Evolutionary conservation across 2,797 vertebrate species (phyloP), one percentile per base, ranked within the genome.

Genomic region (Coregonus sp.): DNA sequence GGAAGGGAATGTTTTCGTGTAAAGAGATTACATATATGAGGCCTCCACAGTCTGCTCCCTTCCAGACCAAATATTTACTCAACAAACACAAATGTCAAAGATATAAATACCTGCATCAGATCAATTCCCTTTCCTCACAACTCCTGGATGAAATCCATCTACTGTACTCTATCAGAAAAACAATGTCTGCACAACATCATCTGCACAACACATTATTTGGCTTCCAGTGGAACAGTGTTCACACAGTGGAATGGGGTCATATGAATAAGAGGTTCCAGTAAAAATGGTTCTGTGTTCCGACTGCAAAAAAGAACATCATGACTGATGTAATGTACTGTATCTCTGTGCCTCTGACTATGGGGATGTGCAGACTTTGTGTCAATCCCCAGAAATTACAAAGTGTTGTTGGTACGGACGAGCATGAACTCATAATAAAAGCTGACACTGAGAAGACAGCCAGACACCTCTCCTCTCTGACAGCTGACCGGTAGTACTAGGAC

Each of bases 401-500:
- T 61, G 40, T 47, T 72, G 1, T 72, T 75, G 75, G 78, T 20
- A 18, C 6, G n/a, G 56, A 75, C 65, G 78, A 74, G 74, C 15
- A 40, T 84, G 86, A 89, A 68, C 82, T 87, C 84, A 51, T 20
- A 1, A 77, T 29, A 29, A 65, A 14, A 51, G 67, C 79, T 74
- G 89, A 86, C 84, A 84, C 76, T 65, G 79, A 77, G 78, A 87
- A 84, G 88, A 89, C 80, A 51, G 70, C 20, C 70, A 54, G 18
- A 54, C 20, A 5, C 70, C 77, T 70, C 18, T 77, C 71, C 70
- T 68, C 72, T 81, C 81, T 73, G 75, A 84, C 80, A 79, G 63
- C 75, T 79, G 59, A 3, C 20, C 20, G 9, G 59, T 25, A 12
- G 18, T 59, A 11, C 59, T 25, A 20, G 20, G n/a, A 25, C 20